Conservation (phyloP, 2,888 invertebrate species). For the Idaea aversata region DNA sequence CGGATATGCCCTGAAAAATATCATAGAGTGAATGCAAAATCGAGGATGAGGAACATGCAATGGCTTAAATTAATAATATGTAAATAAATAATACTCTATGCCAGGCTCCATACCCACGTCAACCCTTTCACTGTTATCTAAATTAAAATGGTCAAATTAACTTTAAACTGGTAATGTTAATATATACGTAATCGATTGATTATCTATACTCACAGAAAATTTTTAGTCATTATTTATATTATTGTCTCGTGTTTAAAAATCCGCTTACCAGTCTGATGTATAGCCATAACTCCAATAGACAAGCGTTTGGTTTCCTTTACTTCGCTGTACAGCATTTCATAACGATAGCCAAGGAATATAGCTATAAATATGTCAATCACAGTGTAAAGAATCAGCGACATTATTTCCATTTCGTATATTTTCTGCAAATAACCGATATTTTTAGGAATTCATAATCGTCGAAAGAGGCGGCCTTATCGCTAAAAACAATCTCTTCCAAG, state of each 20-base stretch:
- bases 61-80: too few relatives aligned
- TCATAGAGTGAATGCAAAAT: too few relatives aligned
- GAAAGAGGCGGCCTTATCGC: background rate
- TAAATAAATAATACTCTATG: too few relatives aligned
- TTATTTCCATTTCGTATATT: constrained; percentile 27
- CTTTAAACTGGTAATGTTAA: too few relatives aligned
- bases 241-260: background rate
- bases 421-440: constrained; percentile 26
- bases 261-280: constrained; percentile 46
- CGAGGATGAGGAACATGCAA: too few relatives aligned
- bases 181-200: too few relatives aligned
- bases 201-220: too few relatives aligned
- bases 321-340: constrained; percentile 47
- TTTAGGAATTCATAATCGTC: background rate
- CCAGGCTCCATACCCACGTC: too few relatives aligned
- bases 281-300: constrained; percentile 46
- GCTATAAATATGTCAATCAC: constrained; percentile 35
- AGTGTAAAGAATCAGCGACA: constrained; percentile 30
- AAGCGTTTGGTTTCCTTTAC: constrained; percentile 52
- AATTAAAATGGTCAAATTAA: too few relatives aligned
- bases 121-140: too few relatives aligned
- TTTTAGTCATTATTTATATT: too few relatives aligned
- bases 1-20: constrained; percentile 51
- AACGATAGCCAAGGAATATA: constrained; percentile 41
- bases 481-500: constrained; percentile 1